A percentile compares a stretch with the other conserved stretches of the same genome.
These are phyloP conservation scores for Horisme vitalbata DNA, from an alignment of 2,888 invertebrate genomes.

Conservation along the genomic window DNA sequence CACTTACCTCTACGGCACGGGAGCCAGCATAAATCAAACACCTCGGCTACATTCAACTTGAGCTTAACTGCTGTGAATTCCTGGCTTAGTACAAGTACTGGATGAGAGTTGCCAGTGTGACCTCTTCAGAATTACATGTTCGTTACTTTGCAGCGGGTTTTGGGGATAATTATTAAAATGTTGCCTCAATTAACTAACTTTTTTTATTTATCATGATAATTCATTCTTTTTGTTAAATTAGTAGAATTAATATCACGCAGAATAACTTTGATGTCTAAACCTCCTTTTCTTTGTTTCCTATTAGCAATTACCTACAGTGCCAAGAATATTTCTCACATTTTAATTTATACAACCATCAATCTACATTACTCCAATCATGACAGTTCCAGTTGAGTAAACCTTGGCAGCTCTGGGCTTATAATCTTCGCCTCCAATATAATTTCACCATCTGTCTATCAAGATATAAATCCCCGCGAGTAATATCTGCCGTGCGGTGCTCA, in stretches of 20 bases:
- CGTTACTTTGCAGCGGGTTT: no score
- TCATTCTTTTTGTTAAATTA: no score
- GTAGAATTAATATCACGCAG: no score
- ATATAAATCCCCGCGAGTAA: slow-evolving; percentile 6
- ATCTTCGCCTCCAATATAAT: slow-evolving; percentile 8
- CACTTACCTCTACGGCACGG: slow-evolving; percentile 24
- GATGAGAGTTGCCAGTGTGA: background rate
- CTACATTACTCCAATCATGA: background rate
- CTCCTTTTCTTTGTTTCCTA: no score
- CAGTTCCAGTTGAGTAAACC: slow-evolving; percentile 5
- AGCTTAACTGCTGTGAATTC: slow-evolving; percentile 13
- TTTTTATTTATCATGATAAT: no score
- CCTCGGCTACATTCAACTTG: slow-evolving; percentile 3
- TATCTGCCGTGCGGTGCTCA: slow-evolving; percentile 7
- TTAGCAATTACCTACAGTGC: no score
- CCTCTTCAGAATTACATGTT: background rate
- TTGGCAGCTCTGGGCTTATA: slow-evolving; percentile 1
- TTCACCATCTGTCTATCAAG: slow-evolving; percentile 10
- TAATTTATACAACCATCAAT: slow-evolving; percentile 1
- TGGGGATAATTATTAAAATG: no score
- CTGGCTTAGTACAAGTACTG: slow-evolving; percentile 3
- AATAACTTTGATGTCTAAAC: no score
- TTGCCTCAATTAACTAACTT: no score
- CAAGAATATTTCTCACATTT: no score
- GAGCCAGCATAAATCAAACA: slow-evolving; percentile 22